Evolutionary conservation across 2,888 invertebrate genomes (phyloP), one percentile per base, ranked within the genome.

Genomic region (Drosophila neotestacea): DNA sequence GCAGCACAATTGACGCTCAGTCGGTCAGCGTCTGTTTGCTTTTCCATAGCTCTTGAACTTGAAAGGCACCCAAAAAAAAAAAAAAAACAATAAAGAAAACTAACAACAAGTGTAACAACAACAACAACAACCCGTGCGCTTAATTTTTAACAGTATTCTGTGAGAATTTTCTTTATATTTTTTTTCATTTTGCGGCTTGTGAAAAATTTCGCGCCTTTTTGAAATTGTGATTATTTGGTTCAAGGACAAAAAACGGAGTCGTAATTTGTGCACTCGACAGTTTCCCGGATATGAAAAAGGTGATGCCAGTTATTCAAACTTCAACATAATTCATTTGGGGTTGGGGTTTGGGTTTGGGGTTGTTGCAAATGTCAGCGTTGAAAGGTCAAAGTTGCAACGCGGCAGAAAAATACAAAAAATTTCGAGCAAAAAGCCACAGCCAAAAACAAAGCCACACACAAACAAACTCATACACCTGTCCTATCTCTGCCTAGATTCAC

Each of bases 11-110:
- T 70, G 60, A 70, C 69, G 73, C 85, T 89, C 87, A 87, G 89
- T 86, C 85, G 85, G 82, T 82, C 80, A 85, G 74, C 82, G 72
- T 66, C 76, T 69, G 85, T 75, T 80, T 71, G 64, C 77, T 46
- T 69, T 72, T 59, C 27, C 77, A 66, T 55, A 69, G 81, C 75
- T 80, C 78, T 81, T 87, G 78, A 82, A 80, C 77, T 73, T 79
- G 77, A 71, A 70, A 58, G 65, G 34, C 39, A 46, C n/a, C 50
- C 34, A 56, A 39, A 41, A 60, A 58, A 16, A 11, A 27, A 48
- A 46, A 5, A 61, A 50, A 4, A 46, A n/a, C 32, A 28, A 48
- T 6, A 11, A 34, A 6, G 41, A 42, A 6, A 60, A 39, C 41
- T 13, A 39, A 39, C 42, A 47, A 16, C 48, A 42, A 64, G n/a